phyloP scores from a whole-genome alignment of 2,113 vertebrate genomes.

The Urocolius indicus region DNA sequence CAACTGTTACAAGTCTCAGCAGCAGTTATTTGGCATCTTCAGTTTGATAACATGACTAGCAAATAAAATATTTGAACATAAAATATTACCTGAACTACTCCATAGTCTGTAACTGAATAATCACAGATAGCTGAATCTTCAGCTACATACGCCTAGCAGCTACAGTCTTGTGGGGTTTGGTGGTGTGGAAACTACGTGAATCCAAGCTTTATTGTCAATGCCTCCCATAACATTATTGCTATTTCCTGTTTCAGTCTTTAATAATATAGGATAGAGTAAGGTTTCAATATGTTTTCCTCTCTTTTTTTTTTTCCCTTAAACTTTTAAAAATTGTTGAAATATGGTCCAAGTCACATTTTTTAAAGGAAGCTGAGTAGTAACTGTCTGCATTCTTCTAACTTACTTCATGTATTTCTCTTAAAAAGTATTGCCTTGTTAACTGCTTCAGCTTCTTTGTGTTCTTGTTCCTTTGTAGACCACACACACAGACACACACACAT shows the following conservation, averaged over 20 bases:
- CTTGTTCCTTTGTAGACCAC: not conserved
- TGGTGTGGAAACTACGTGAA: constrained; percentile 29
- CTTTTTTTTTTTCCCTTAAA: not conserved
- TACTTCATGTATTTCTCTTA: constrained; percentile 32
- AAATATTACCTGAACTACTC: not conserved
- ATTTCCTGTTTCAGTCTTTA: constrained; percentile 74
- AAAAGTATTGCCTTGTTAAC: constrained; percentile 45
- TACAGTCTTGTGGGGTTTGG: constrained; percentile 46
- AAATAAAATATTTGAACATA: not conserved
- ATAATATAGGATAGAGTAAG: constrained; percentile 52
- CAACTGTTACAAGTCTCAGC: not conserved
- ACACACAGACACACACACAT: not conserved
- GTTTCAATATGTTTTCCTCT: constrained; percentile 16
- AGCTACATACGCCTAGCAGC: constrained; percentile 55
- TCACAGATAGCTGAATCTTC: constrained; percentile 41
- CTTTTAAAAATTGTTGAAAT: constrained; percentile 59
- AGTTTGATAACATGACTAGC: not conserved
- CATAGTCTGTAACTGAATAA: not conserved
- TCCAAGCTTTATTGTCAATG: constrained; percentile 63
- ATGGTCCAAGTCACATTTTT: constrained; percentile 65
- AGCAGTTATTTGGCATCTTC: not conserved
- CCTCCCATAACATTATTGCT: constrained; percentile 71
- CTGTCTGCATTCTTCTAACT: constrained; percentile 64
- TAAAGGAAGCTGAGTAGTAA: constrained; percentile 49
- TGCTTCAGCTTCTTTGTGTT: constrained; percentile 41